phyloP scores from a whole-genome alignment of 2,113 vertebrate species.

The Hemiprocne comata region DNA sequence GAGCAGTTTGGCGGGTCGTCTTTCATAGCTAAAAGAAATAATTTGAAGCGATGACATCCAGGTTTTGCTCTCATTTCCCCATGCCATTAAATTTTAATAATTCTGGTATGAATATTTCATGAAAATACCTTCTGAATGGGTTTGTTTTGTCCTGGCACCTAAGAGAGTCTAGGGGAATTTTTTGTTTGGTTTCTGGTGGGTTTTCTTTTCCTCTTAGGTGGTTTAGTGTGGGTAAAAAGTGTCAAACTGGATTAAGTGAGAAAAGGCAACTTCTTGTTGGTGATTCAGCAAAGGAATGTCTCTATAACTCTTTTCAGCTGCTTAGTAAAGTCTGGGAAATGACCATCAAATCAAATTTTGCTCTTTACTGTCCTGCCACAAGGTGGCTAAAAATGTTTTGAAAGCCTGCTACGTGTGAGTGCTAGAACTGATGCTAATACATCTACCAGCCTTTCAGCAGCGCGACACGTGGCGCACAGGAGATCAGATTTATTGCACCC shows the following conservation, averaged over 20 bases:
- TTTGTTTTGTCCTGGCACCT: conserved; percentile 22
- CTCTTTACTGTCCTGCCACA: conserved; percentile 69
- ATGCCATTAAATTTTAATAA: conserved; percentile 34
- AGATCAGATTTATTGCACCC: not conserved
- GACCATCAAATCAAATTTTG: conserved; percentile 12
- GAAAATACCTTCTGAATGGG: conserved; percentile 18
- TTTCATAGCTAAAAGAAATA: conserved; percentile 5
- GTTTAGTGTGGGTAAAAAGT: not conserved
- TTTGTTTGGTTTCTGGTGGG: not conserved
- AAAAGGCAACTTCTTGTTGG: not conserved
- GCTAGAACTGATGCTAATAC: not conserved
- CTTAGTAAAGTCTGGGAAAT: not conserved
- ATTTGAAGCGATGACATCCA: not conserved
- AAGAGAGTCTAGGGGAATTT: not conserved
- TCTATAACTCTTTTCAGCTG: not conserved
- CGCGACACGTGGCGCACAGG: not conserved
- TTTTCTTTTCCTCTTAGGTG: not conserved
- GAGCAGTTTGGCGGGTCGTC: not conserved
- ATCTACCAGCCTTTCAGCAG: not conserved
- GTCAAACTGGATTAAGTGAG: conserved; percentile 9
- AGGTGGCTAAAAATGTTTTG: conserved; percentile 61
- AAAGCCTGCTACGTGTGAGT: not conserved
- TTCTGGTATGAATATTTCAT: conserved; percentile 44
- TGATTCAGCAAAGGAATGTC: not conserved
- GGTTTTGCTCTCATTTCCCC: not conserved